Base-by-base conservation (phyloP, 2,797 vertebrate species). In the Necrosyrtes monachus region DNA sequence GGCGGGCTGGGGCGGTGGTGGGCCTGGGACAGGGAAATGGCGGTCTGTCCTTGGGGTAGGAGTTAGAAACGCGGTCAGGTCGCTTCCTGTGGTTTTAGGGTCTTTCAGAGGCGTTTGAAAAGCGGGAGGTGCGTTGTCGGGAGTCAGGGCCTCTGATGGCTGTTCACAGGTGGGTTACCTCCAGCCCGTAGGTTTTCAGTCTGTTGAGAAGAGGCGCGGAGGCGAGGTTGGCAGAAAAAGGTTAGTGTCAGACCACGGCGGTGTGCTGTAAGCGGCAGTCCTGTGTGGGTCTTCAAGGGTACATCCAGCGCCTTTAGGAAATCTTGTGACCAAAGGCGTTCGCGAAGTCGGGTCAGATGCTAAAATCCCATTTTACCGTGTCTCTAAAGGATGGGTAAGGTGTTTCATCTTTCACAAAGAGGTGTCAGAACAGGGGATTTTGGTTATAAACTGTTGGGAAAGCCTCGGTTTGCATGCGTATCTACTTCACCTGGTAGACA, bases 61-160 rank as follows among this genome's bases (percentile, higher is more conserved):
- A 14, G 28, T 22, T 18, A 35, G 19, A 7, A 11, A 8, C 18
- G 62, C 46, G 4, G 18, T 20, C 46, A 5, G 27, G 1, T 9
- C 4, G 14, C 18, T 27, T 2, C 13, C 2, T 0, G 33, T 0
- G 69, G 7, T 4, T 6, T 2, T 0, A 3, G 41, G 19, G 20
- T 7, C 18, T 24, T 13, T 4, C 46, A 3, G 46, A 20, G 70
- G 33, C 43, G 17, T 4, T 2, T 37, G 72, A 2, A 2, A 30
- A 7, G 18, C 9, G 30, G 45, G 27, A 8, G 0, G 17, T 1
- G 54, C 25, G 4, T 0, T 16, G 41, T 6, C 2, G 43, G 79
- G 28, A 35, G 46, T 3, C 27, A 4, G 33, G 18, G 57, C 30
- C 45, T 50, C 13, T 15, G 18, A 2, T 23, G 31, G 46, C 22